Evolutionary conservation across 1,140 invertebrate genomes (phyloP), one percentile per base, ranked within the genome.

Genomic region (Drosophila sucinea): DNA sequence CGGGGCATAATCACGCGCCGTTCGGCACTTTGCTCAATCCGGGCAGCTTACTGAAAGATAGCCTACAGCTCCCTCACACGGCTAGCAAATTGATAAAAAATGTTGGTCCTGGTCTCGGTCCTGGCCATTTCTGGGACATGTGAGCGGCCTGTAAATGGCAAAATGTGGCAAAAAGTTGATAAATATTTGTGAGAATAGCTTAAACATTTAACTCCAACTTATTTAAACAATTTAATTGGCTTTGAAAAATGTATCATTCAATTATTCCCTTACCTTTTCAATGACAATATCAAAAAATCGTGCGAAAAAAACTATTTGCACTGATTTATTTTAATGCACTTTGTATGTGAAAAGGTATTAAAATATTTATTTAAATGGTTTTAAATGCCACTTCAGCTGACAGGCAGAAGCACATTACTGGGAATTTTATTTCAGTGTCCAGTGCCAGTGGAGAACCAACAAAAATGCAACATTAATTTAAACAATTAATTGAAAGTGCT

Each of bases 291-390:
- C n/a, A 56, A 56, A n/a, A n/a, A 32, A 32, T 38, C 10, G 35
- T 0, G 35, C 10, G 8, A 7, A 56, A 32, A 56, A 33, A 33
- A 27, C 6, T 57, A 33, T 33, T 57, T 57, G n/a, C 54, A 40
- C 67, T 72, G 80, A 79, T 84, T 84, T 77, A 83, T 79, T 83
- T 86, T 77, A 87, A 82, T 73, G 69, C 74, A 86, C 70, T 86
- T 79, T 70, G 8, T 61, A 40, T 68, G 61, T 57, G 77, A 29
- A n/a, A n/a, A 58, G 38, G 51, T n/a, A 8, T 68, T 81, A 69
- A 25, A 69, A 71, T 75, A 75, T 71, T 57, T 57, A 61, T 62
- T 82, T 79, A 71, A 86, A 87, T 83, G 76, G 75, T 67, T 71
- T 86, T 86, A 87, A 83, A 86, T 82, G 79, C 61, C 83, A 73